Evolutionary conservation across 2,797 vertebrate genomes (phyloP), one percentile per base, ranked within the genome.

Genomic region (Microctenopoma lineatum): DNA sequence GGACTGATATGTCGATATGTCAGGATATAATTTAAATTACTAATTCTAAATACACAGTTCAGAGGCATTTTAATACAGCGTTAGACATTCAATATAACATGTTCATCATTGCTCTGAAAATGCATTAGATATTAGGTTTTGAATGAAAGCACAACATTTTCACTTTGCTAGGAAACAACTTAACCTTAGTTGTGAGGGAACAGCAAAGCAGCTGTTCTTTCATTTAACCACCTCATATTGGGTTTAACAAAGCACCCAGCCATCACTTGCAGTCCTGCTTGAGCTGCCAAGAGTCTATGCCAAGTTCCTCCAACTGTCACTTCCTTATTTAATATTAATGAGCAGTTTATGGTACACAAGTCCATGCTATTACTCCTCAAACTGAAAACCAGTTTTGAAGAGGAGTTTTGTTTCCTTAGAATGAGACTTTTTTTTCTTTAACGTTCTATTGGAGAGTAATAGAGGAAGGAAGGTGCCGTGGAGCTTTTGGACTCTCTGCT

Each of bases 271-370:
- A 80, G 62, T 79, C 69, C 84, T 58, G 59, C 68, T 77, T 52
- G 71, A 80, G 79, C 77, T 86, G 80, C 87, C 84, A 87, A 62
- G 61, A 78, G 62, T 26, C 16, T 9, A 53, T 87, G 89, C 90
- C 89, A 93, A 89, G 80, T 88, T 75, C 68, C 65, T 88, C 87
- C 87, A 91, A 88, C 91, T 90, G 89, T 89, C 92, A 90, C 84
- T 89, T 90, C 84, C 87, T 88, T 80, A 69, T 90, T 90, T 72
- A 90, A 89, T 90, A 92, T 90, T 92, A 87, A 93, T 92, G 88
- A 92, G 82, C 65, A 65, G 41, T 87, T 87, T 79, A 83, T 59
- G 77, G 21, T 69, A 75, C 79, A 77, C 75, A 84, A 79, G 84
- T 67, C 29, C 54, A 66, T 69, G 59, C 75, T 75, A 71, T 53